Conservation (phyloP, 2,113 vertebrate genomes). For the Mobula birostris region DNA sequence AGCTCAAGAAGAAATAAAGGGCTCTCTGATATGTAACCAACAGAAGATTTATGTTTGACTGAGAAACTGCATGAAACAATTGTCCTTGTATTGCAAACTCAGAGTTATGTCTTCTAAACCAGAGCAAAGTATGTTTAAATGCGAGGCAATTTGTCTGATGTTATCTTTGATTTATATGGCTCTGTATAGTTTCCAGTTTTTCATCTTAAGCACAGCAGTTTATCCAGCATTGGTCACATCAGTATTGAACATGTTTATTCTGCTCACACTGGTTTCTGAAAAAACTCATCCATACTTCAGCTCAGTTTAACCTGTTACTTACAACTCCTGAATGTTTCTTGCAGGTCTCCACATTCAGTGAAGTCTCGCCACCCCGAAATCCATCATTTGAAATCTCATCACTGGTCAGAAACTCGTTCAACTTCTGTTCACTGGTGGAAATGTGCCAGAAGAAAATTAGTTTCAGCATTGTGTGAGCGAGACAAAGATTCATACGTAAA, state of each 20-base stretch:
- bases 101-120: neutral
- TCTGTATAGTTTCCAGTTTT: neutral
- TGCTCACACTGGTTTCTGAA: neutral
- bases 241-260: neutral
- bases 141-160: neutral
- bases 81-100: neutral
- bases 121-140: neutral
- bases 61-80: neutral
- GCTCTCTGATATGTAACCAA: conserved; percentile 1
- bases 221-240: neutral
- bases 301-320: conserved; percentile 49
- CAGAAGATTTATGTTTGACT: neutral
- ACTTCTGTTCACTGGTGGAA: conserved; percentile 79
- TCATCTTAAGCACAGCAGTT: neutral
- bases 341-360: conserved; percentile 69
- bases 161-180: neutral
- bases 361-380: conserved; percentile 73
- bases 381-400: conserved; percentile 93
- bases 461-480: neutral
- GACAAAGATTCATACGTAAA: no score
- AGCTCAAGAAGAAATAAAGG: neutral
- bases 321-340: conserved; percentile 77
- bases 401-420: conserved; percentile 89
- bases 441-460: neutral
- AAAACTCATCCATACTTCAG: neutral